These are phyloP conservation scores for Glossosoma conforme DNA, from an alignment of 1,140 invertebrate genomes.

Conservation along the genomic window DNA sequence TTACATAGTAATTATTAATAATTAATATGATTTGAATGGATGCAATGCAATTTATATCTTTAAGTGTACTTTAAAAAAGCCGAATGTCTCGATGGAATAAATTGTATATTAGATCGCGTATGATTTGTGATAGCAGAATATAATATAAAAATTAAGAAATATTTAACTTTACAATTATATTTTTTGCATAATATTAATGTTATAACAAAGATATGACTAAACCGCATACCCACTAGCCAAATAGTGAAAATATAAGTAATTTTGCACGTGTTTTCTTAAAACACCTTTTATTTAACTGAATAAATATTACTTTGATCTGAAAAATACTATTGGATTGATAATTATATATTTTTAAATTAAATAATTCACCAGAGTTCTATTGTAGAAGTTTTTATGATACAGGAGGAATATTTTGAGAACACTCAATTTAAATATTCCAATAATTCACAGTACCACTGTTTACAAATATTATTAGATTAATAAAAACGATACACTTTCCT, in stretches of 20 bases:
- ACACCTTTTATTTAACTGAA: not conserved
- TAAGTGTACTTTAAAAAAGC: conserved; percentile 7
- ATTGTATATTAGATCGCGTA: conserved; percentile 16
- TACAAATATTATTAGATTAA: too few species aligned
- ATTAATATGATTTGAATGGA: conserved; percentile 1
- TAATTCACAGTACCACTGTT: too few species aligned
- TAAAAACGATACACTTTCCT: too few species aligned
- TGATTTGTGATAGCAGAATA: conserved; percentile 19
- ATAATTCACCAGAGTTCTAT: too few species aligned
- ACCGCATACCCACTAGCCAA: not conserved
- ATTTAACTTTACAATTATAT: conserved; percentile 4
- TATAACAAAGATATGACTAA: not conserved
- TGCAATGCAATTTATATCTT: conserved; percentile 6
- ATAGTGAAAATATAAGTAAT: not conserved
- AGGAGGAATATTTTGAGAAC: too few species aligned
- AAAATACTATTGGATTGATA: not conserved
- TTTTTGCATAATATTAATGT: not conserved
- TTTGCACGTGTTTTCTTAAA: not conserved
- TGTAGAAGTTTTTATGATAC: too few species aligned
- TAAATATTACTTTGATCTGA: not conserved
- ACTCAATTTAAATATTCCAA: too few species aligned
- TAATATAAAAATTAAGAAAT: conserved; percentile 11
- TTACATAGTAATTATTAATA: not conserved
- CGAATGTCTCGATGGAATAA: conserved; percentile 11
- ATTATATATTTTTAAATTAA: too few species aligned